A percentile compares a stretch with the other conserved stretches of the same genome.
These are phyloP conservation scores for Myripristis murdjan DNA, from an alignment of 2,797 vertebrate genomes.

Conservation along the genomic window DNA sequence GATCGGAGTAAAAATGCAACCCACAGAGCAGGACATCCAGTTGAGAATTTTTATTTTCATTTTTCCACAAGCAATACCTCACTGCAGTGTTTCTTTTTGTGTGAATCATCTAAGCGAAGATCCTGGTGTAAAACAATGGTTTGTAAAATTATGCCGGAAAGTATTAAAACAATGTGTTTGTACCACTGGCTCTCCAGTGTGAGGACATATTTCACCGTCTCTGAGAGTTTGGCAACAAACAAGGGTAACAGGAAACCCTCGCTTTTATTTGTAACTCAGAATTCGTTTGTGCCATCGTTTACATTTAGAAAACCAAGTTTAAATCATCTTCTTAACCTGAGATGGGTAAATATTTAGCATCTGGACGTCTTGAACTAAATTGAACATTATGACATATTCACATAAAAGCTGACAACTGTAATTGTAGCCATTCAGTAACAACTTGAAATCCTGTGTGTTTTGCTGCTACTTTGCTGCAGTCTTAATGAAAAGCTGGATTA, in stretches of 20 bases:
- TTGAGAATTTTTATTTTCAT: too few relatives aligned
- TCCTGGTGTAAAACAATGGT: neutral
- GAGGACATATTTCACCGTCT: neutral
- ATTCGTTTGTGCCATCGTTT: too few relatives aligned
- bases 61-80: too few relatives aligned
- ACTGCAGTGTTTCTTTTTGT: neutral
- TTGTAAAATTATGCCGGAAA: neutral
- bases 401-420: neutral
- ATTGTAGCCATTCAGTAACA: neutral
- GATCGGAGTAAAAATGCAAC: too few relatives aligned
- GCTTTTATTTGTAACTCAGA: neutral
- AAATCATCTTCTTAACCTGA: too few relatives aligned
- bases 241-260: too few relatives aligned
- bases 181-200: neutral
- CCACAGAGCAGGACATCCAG: too few relatives aligned
- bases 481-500: slow-evolving; percentile 15
- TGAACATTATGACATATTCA: neutral
- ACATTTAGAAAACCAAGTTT: too few relatives aligned
- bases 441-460: slow-evolving; percentile 6
- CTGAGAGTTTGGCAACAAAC: slow-evolving; percentile 1
- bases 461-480: slow-evolving; percentile 27
- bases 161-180: neutral
- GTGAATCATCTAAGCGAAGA: neutral
- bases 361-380: too few relatives aligned
- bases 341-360: too few relatives aligned